Evolutionary conservation across 2,113 vertebrate species (phyloP).

Genomic region (Vulpes vulpes): DNA sequence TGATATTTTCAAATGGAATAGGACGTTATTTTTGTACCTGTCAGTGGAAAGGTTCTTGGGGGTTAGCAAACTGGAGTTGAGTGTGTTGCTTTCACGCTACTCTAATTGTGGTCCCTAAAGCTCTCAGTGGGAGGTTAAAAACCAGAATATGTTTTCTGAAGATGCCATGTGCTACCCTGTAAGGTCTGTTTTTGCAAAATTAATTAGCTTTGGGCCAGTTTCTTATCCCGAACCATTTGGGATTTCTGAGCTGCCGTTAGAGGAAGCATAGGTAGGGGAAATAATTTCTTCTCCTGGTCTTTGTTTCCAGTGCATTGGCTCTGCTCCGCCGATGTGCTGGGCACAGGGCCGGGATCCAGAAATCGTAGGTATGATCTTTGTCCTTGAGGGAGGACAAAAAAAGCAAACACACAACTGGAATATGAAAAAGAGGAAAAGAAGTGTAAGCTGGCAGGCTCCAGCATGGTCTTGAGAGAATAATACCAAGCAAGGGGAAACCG

Average conservation of each 20-base stretch:
- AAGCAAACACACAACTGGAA: neutral
- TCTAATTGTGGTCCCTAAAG: conserved; percentile 74
- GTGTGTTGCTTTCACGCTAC: conserved; percentile 3
- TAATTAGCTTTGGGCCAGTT: conserved; percentile 77
- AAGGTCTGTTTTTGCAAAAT: conserved; percentile 79
- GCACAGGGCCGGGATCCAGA: neutral
- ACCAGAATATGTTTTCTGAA: conserved; percentile 79
- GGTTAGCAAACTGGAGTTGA: conserved; percentile 19
- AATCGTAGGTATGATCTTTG: neutral
- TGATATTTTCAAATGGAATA: neutral
- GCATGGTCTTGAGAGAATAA: conserved; percentile 52
- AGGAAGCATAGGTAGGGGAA: conserved; percentile 25
- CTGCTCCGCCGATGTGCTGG: neutral
- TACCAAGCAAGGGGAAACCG: conserved; percentile 33
- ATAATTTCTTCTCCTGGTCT: conserved; percentile 41
- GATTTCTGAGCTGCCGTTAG: conserved; percentile 62
- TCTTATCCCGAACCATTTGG: conserved; percentile 6
- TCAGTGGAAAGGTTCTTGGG: conserved; percentile 46
- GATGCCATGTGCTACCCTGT: conserved; percentile 51
- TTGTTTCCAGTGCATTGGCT: conserved; percentile 24
- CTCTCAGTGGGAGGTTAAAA: conserved; percentile 68
- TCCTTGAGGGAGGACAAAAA: conserved; percentile 3
- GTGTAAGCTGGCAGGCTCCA: neutral
- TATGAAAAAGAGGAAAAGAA: neutral
- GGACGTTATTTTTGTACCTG: neutral